Conservation (phyloP, 2,888 invertebrate species). For the Patella pellucida region DNA sequence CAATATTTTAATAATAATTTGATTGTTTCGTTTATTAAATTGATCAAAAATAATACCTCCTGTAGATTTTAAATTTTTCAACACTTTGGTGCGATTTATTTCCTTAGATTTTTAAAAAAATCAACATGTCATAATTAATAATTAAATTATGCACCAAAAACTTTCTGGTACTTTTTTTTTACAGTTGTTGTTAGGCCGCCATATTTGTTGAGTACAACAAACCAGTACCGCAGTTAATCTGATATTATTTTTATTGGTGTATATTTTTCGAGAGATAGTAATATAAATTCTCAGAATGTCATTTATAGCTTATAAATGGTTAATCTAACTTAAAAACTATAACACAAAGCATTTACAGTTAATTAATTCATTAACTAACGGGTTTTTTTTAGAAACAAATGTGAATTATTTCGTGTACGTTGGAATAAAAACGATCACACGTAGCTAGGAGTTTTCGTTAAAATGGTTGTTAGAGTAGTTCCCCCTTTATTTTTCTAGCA, state of each 20-base stretch:
- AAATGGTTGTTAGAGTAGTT: too few relatives aligned
- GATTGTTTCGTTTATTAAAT: neutral
- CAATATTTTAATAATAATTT: neutral
- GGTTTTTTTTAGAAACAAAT: too few relatives aligned
- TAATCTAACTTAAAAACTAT: too few relatives aligned
- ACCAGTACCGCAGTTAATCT: conserved; percentile 18
- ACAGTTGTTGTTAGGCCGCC: conserved; percentile 59
- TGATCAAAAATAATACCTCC: neutral
- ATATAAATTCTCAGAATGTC: too few relatives aligned
- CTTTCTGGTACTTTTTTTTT: neutral
- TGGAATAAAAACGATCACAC: too few relatives aligned
- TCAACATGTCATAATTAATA: neutral
- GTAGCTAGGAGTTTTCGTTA: too few relatives aligned
- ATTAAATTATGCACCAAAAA: neutral
- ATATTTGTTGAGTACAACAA: conserved; percentile 43
- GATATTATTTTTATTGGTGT: neutral
- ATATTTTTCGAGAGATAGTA: too few relatives aligned
- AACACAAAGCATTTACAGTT: too few relatives aligned
- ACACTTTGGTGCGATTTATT: neutral
- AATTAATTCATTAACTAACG: too few relatives aligned
- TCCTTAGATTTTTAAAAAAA: conserved; percentile 9
- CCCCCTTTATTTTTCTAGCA: neutral
- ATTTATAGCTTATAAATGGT: too few relatives aligned
- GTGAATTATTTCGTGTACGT: too few relatives aligned
- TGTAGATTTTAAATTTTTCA: neutral